A percentile compares a stretch with the other conserved stretches of the same genome.
These are phyloP conservation scores for Monodelphis domestica DNA, from an alignment of 2,797 vertebrate species.

Conservation along the genomic window DNA sequence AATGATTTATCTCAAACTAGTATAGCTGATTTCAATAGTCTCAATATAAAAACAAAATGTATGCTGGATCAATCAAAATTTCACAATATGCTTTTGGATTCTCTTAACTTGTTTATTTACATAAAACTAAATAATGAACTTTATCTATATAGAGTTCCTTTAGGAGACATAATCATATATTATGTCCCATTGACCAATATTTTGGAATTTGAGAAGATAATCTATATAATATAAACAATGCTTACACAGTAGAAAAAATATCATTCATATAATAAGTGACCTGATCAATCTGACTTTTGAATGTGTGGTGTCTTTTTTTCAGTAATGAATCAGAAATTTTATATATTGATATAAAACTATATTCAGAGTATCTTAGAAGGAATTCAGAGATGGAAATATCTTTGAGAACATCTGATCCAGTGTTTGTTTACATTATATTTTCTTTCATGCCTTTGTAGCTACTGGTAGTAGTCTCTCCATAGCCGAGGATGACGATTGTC, in stretches of 20 bases:
- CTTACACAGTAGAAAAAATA: not conserved
- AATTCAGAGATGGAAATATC: not conserved
- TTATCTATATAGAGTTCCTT: not conserved
- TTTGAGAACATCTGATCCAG: not conserved
- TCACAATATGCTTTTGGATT: not conserved
- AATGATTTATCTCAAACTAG: not conserved
- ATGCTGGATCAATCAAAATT: not conserved
- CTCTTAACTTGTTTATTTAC: not conserved
- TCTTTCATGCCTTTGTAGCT: not conserved
- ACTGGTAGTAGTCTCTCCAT: too few species aligned
- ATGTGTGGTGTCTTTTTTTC: not conserved
- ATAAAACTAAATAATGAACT: conserved; percentile 25
- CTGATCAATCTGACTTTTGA: not conserved
- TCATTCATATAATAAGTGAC: not conserved
- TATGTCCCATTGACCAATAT: not conserved
- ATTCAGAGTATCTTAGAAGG: not conserved
- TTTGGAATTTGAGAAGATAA: not conserved
- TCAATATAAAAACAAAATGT: conserved; percentile 31
- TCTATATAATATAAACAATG: not conserved
- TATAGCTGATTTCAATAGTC: not conserved
- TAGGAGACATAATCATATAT: not conserved
- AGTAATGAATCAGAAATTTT: not conserved
- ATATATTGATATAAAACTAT: not conserved
- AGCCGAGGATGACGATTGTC: too few species aligned
- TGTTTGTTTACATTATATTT: not conserved